Conservation (phyloP, 2,888 invertebrate genomes). For the Synergus umbraculus region DNA sequence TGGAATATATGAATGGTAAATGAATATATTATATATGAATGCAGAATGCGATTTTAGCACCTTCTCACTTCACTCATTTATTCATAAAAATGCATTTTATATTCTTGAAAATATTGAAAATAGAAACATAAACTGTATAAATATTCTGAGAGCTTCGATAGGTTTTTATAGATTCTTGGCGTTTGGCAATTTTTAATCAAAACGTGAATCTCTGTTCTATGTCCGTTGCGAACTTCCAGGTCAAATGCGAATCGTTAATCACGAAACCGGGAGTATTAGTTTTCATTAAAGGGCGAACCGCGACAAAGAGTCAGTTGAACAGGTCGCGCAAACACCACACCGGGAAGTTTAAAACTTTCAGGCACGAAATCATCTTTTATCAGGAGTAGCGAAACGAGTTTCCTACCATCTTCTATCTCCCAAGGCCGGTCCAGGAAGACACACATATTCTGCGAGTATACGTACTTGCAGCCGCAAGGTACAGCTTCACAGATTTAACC, state of each 20-base stretch:
- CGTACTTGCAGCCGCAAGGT: not conserved
- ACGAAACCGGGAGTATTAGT: constrained; percentile 54
- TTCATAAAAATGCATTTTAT: too few species aligned
- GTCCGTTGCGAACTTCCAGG: constrained; percentile 2
- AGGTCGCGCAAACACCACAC: constrained; percentile 47
- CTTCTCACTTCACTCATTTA: too few species aligned
- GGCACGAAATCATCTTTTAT: constrained; percentile 51
- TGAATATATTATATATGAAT: too few species aligned
- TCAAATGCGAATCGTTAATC: constrained; percentile 54
- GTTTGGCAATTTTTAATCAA: not conserved
- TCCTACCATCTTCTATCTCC: constrained; percentile 1
- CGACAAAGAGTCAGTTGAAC: constrained; percentile 54
- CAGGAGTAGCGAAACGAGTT: constrained; percentile 27
- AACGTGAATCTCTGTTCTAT: not conserved
- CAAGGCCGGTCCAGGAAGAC: not conserved
- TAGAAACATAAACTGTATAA: too few species aligned
- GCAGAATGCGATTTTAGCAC: too few species aligned
- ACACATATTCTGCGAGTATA: not conserved
- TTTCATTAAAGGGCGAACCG: constrained; percentile 49
- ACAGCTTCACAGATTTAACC: constrained; percentile 12
- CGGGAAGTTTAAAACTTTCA: constrained; percentile 47
- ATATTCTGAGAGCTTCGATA: too few species aligned
- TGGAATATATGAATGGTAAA: too few species aligned
- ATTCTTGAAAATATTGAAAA: too few species aligned
- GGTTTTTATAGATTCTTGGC: too few species aligned